Percentiles rank a stretch among this genome's conserved stretches.
phyloP scores from a whole-genome alignment of 2,113 vertebrate species.

The Harpagus bidentatus region DNA sequence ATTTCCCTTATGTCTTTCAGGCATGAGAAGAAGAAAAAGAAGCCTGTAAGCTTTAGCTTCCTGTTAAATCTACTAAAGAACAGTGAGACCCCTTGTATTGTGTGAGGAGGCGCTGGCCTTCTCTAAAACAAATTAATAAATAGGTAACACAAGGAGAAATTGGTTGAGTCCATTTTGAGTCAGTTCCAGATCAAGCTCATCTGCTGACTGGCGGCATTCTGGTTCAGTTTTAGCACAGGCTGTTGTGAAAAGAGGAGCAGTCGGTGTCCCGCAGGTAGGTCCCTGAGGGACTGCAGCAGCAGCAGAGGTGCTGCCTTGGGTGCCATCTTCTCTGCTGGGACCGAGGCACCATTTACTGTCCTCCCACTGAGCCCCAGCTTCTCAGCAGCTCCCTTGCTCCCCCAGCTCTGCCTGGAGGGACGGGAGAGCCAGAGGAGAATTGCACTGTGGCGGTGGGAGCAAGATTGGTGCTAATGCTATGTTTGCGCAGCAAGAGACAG shows the following conservation, averaged over 20 bases:
- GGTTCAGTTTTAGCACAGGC: neutral
- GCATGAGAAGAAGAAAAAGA: neutral
- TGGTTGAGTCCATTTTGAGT: neutral
- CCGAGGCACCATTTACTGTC: neutral
- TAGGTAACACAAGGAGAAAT: neutral
- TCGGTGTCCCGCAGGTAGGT: fast-evolving
- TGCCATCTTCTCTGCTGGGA: neutral
- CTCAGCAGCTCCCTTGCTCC: neutral
- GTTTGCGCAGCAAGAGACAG: neutral
- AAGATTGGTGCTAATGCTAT: fast-evolving
- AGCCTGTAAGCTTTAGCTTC: neutral
- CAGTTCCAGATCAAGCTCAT: neutral
- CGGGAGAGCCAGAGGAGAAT: neutral
- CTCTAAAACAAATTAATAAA: neutral
- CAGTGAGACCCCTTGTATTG: neutral
- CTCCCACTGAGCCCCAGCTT: neutral
- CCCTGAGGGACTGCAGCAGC: too few species aligned
- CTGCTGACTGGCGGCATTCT: neutral
- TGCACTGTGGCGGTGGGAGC: neutral
- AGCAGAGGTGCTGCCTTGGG: neutral
- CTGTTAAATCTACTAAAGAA: neutral
- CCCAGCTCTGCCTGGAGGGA: neutral
- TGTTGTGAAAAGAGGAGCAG: neutral
- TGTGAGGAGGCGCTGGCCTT: neutral
- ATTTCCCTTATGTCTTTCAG: neutral